Evolutionary conservation across 2,797 vertebrate species (phyloP), one percentile per base, ranked within the genome.

Genomic region (Lepus oiostolus): DNA sequence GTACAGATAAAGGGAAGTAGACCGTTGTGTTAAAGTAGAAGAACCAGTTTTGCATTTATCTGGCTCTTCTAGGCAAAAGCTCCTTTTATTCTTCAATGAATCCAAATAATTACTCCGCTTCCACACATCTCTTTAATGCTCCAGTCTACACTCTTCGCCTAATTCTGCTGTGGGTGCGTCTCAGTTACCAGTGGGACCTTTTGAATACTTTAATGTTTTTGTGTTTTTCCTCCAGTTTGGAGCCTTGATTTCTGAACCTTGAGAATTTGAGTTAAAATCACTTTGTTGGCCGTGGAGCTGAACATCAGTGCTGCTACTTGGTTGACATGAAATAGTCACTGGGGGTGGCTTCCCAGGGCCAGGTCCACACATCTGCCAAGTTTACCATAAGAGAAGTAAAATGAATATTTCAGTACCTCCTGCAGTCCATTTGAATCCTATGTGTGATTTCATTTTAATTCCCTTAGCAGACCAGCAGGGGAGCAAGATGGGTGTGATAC

Each of bases 171-270:
- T 32, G 71, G 85, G 70, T n/a, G 52, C 22, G 81, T 88, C 62
- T 89, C 47, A 26, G 42, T 62, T 72, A 32, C 12, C 54, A 84
- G 9, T 30, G 67, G 14, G 76, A 63, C 35, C 26, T 93, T 58
- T 65, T 47, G 35, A 84, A 60, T 21, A 91, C 54, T 65, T 85
- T 30, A 38, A 32, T 60, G 82, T 26, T 77, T 79, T 92, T 63
- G 28, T 63, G 30, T 35, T 68, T 87, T 32, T 52, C 58, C 2
- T 3, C 11, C 14, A 38, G 4, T 76, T 82, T 87, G 63, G 47
- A 84, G 62, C 35, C 84, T 92, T 91, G 50, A 38, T 85, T 89
- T 94, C 60, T 90, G 58, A 1, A 60, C 42, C 74, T 91, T 42
- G 63, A 77, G 71, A 94, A 85, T 74, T 93, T 47, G 35, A 77